These are phyloP conservation scores for Drosophila ironensis DNA, from an alignment of 1,140 invertebrate genomes.

Conservation along the genomic window DNA sequence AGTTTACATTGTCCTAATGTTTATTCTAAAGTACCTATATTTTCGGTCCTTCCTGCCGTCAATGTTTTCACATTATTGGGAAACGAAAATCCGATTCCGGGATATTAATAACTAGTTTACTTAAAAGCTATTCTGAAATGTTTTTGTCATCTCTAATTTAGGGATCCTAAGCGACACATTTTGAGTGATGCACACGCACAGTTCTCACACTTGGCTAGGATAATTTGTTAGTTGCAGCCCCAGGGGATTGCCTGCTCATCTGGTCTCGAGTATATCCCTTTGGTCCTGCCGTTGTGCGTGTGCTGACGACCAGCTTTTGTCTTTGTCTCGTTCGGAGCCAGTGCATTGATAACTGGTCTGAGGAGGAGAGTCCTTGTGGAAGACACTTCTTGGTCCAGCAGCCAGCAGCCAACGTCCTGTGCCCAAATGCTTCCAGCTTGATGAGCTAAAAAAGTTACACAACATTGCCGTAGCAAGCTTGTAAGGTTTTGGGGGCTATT, in stretches of 20 bases:
- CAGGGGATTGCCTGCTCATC: constrained; percentile 20
- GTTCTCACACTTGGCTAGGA: constrained; percentile 48
- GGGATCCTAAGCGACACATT: constrained; percentile 41
- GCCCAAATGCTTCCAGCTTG: constrained; percentile 70
- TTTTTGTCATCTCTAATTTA: not conserved
- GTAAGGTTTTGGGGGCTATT: constrained; percentile 20
- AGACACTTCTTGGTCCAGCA: constrained; percentile 24
- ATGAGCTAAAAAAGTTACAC: constrained; percentile 72
- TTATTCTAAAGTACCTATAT: not conserved
- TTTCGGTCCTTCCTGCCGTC: too few relatives aligned
- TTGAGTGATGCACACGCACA: constrained; percentile 77
- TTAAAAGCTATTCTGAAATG: not conserved
- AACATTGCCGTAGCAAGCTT: constrained; percentile 45
- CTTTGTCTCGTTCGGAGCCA: constrained; percentile 5
- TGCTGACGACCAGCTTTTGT: constrained; percentile 2
- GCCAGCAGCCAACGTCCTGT: constrained; percentile 56
- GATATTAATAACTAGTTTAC: too few relatives aligned
- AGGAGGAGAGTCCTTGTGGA: not conserved
- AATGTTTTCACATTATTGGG: too few relatives aligned
- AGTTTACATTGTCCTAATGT: too few relatives aligned
- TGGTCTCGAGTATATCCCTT: constrained; percentile 18
- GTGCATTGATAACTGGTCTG: constrained; percentile 13
- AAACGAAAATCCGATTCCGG: too few relatives aligned
- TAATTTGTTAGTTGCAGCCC: constrained; percentile 71
- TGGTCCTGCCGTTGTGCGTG: constrained; percentile 33